Evolutionary conservation across 2,888 invertebrate genomes (phyloP).

Genomic region (Caenorhabditis sp.): DNA sequence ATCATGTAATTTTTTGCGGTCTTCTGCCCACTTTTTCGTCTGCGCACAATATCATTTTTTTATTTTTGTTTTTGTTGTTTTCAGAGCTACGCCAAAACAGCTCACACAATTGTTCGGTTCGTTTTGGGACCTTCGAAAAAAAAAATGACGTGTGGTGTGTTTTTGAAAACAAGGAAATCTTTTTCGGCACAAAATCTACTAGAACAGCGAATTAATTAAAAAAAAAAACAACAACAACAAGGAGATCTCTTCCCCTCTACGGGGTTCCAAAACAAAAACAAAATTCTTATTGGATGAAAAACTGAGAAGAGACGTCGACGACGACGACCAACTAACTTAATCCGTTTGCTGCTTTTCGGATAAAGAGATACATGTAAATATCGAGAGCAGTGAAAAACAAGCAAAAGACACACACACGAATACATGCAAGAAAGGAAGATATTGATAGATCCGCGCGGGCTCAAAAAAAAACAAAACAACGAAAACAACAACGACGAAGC

Average conservation of each 20-base stretch:
- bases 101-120: neutral
- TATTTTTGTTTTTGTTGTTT: too few relatives aligned
- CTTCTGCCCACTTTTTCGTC: too few relatives aligned
- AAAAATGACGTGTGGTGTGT: neutral
- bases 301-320: slow-evolving; percentile 5
- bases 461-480: neutral
- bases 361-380: neutral
- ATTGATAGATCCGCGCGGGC: neutral
- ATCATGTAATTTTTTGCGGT: too few relatives aligned
- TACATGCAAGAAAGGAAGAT: neutral
- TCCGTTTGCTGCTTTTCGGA: slow-evolving; percentile 16
- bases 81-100: too few relatives aligned
- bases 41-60: too few relatives aligned
- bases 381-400: neutral
- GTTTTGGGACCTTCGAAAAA: neutral
- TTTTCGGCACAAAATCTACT: too few relatives aligned
- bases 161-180: neutral
- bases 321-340: slow-evolving; percentile 33
- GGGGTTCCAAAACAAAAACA: slow-evolving; percentile 1
- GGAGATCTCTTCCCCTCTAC: too few relatives aligned
- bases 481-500: too few relatives aligned
- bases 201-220: neutral
- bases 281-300: neutral
- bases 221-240: too few relatives aligned
- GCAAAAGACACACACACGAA: neutral